Evolutionary conservation across 64 coral and sea anemone genomes (phyloP).

Genomic region (Actinia equina): DNA sequence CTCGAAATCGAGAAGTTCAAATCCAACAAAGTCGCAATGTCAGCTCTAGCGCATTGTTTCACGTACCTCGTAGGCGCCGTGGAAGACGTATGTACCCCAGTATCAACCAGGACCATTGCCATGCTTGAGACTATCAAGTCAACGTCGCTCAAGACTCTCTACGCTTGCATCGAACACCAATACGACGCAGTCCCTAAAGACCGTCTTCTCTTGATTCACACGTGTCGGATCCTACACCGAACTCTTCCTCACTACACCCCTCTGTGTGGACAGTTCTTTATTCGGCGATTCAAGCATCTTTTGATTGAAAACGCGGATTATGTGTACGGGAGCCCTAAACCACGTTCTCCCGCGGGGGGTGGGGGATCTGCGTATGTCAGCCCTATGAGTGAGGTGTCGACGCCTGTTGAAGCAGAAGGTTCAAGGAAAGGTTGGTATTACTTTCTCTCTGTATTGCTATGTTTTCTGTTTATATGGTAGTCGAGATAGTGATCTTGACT

Average conservation of each 20-base stretch:
- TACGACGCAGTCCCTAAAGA: slow-evolving; percentile 82
- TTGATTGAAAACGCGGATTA: slow-evolving; percentile 96
- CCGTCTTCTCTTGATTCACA: slow-evolving; percentile 89
- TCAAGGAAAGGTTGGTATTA: neutral
- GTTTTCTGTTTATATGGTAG: too few species aligned
- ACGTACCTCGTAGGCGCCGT: slow-evolving; percentile 90
- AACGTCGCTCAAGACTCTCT: slow-evolving; percentile 67
- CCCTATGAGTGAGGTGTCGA: slow-evolving; percentile 44
- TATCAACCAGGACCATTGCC: slow-evolving; percentile 50
- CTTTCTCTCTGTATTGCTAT: too few species aligned
- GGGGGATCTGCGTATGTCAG: slow-evolving; percentile 15
- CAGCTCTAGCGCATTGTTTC: slow-evolving; percentile 88
- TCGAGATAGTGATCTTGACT: too few species aligned
- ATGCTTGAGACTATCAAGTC: slow-evolving; percentile 87
- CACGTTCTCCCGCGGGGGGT: slow-evolving; percentile 21
- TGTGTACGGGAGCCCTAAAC: slow-evolving; percentile 76
- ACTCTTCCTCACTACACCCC: slow-evolving; percentile 86
- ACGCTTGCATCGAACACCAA: slow-evolving; percentile 87
- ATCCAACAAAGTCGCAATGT: slow-evolving; percentile 83
- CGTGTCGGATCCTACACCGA: slow-evolving; percentile 82
- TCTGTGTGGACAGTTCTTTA: slow-evolving; percentile 93
- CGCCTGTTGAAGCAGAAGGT: slow-evolving; percentile 28
- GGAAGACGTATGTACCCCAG: slow-evolving; percentile 91
- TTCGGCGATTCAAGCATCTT: slow-evolving; percentile 90
- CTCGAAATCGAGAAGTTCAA: slow-evolving; percentile 90